Conservation (phyloP, 1,140 invertebrate species). For the Drosophila santomea region DNA sequence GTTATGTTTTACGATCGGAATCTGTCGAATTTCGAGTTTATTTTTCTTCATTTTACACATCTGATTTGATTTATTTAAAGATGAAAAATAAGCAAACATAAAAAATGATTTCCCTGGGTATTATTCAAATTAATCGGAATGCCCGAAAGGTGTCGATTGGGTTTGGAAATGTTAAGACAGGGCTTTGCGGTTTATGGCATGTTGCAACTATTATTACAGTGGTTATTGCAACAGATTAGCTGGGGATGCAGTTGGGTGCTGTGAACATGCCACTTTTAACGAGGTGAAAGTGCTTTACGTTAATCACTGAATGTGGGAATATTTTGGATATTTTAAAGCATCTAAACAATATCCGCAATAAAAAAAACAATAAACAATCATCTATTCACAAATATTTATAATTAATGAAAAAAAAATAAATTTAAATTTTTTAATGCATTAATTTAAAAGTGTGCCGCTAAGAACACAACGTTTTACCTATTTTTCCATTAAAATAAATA, state of each 20-base stretch:
- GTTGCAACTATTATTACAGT: conserved; percentile 34
- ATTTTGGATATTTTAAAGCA: background rate
- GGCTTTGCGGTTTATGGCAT: conserved; percentile 21
- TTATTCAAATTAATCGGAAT: conserved; percentile 50
- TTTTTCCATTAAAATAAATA: too few relatives aligned
- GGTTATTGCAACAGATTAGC: conserved; percentile 36
- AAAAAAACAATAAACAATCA: too few relatives aligned
- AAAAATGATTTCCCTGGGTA: conserved; percentile 6
- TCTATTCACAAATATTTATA: too few relatives aligned
- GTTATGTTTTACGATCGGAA: conserved; percentile 56
- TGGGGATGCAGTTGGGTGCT: conserved; percentile 17
- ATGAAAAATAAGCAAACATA: background rate
- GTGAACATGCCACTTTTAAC: conserved; percentile 5
- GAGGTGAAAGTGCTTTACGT: conserved; percentile 16
- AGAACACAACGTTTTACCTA: too few relatives aligned
- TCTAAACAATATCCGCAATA: too few relatives aligned
- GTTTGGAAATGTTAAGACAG: conserved; percentile 12
- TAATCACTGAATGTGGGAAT: conserved; percentile 30
- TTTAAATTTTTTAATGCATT: too few relatives aligned
- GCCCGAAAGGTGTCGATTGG: conserved; percentile 15
- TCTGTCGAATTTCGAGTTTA: conserved; percentile 52
- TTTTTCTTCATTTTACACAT: conserved; percentile 39
- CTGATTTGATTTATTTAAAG: conserved; percentile 14
- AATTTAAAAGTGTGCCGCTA: too few relatives aligned
- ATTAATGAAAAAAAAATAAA: too few relatives aligned